These are phyloP conservation scores for Istiophorus platypterus DNA, from an alignment of 2,113 vertebrate species.

Conservation along the genomic window DNA sequence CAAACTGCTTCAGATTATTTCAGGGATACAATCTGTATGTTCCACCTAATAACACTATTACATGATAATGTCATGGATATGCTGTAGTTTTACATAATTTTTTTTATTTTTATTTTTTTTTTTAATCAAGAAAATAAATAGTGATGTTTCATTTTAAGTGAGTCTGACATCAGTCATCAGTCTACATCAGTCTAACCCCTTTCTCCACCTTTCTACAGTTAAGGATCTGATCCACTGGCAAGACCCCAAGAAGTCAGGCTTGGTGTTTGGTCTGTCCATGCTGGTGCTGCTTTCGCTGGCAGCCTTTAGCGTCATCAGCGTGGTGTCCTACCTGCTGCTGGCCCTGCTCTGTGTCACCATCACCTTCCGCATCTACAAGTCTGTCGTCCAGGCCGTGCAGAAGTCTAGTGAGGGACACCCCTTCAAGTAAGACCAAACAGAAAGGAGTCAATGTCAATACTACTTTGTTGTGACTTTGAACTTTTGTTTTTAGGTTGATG, in stretches of 20 bases:
- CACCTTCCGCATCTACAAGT: constrained; percentile 93
- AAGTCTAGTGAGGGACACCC: constrained; percentile 93
- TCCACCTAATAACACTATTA: neutral
- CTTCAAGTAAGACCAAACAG: constrained; percentile 88
- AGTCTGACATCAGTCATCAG: neutral
- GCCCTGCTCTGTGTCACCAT: constrained; percentile 94
- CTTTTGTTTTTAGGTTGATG: no score
- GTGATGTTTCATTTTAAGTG: neutral
- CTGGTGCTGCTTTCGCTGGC: constrained; percentile 93
- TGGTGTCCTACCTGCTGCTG: constrained; percentile 92
- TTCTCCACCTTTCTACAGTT: constrained; percentile 72
- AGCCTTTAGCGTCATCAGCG: constrained; percentile 94
- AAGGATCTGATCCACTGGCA: constrained; percentile 92
- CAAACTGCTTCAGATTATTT: no score
- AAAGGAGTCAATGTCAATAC: no score
- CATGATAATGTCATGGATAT: neutral
- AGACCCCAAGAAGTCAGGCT: constrained; percentile 90
- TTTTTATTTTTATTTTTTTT: no score
- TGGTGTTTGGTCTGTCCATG: constrained; percentile 90
- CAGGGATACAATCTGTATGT: no score
- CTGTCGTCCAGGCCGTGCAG: constrained; percentile 93
- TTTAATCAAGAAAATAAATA: neutral
- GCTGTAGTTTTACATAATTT: no score
- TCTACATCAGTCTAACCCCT: neutral
- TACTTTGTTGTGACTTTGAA: neutral